Evolutionary conservation across 2,113 vertebrate species (phyloP).

Genomic region (Campylomormyrus tamandua): DNA sequence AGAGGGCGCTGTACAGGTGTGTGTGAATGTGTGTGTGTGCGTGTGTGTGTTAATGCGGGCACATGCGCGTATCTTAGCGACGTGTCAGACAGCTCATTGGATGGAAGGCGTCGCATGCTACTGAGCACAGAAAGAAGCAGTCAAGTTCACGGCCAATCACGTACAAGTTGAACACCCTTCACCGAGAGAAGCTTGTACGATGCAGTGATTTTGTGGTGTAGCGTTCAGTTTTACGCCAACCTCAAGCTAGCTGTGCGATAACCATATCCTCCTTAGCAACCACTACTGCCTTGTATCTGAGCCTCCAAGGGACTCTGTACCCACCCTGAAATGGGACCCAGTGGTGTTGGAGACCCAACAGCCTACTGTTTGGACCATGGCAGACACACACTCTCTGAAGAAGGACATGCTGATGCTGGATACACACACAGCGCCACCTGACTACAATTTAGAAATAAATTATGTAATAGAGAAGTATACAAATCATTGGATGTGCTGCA

Average conservation of each 20-base stretch:
- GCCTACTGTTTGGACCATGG: background rate
- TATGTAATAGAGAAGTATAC: background rate
- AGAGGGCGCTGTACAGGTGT: background rate
- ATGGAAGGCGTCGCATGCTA: background rate
- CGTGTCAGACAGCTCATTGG: background rate
- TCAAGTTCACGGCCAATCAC: background rate
- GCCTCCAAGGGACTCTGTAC: background rate
- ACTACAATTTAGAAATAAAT: background rate
- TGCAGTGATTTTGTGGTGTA: background rate
- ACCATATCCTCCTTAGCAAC: background rate
- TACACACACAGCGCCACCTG: background rate
- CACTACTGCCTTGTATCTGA: background rate
- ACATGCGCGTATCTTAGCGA: background rate
- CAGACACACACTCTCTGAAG: background rate
- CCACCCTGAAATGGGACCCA: background rate
- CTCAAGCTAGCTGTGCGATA: background rate
- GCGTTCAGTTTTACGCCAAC: background rate
- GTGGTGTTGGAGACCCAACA: background rate
- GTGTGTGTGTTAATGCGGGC: background rate
- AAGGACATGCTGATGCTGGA: background rate
- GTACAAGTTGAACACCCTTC: background rate
- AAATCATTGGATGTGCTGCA: background rate
- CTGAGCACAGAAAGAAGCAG: background rate
- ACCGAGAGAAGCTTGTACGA: background rate
- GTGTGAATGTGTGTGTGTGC: background rate